Conservation (phyloP, 2,888 invertebrate species). For the Ryuthela nishihirai region DNA sequence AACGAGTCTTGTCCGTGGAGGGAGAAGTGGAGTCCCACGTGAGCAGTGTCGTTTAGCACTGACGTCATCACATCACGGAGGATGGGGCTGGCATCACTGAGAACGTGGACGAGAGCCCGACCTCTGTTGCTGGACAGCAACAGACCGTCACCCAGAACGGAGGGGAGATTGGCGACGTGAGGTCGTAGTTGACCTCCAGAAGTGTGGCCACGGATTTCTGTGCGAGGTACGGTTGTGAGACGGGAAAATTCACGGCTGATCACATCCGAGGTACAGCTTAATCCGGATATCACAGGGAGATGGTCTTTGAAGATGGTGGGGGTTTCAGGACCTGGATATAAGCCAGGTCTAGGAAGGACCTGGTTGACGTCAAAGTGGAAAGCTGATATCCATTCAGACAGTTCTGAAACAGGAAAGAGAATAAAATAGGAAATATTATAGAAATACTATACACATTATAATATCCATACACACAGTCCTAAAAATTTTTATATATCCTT, state of each 20-base stretch:
- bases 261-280: constrained; percentile 41
- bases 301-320: constrained; percentile 26
- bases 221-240: constrained; percentile 41
- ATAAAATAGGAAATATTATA: neutral
- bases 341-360: constrained; percentile 6
- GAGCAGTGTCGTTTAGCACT: constrained; percentile 82
- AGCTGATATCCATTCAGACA: constrained; percentile 39
- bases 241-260: constrained; percentile 39
- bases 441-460: neutral
- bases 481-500: too few relatives aligned
- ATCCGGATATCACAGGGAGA: constrained; percentile 43
- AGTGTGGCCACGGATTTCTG: constrained; percentile 32
- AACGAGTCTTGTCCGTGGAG: constrained; percentile 70
- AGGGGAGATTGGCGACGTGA: constrained; percentile 39
- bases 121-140: constrained; percentile 64
- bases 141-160: constrained; percentile 67
- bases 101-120: constrained; percentile 63
- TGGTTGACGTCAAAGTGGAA: constrained; percentile 38
- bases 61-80: constrained; percentile 89
- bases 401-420: too few relatives aligned
- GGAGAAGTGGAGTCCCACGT: constrained; percentile 69
- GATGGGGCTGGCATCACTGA: constrained; percentile 84
- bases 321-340: constrained; percentile 4
- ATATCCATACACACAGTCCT: neutral
- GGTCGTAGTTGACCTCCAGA: constrained; percentile 20